Evolutionary conservation across 2,797 vertebrate species (phyloP).

Genomic region (Scyliorhinus canicula): DNA sequence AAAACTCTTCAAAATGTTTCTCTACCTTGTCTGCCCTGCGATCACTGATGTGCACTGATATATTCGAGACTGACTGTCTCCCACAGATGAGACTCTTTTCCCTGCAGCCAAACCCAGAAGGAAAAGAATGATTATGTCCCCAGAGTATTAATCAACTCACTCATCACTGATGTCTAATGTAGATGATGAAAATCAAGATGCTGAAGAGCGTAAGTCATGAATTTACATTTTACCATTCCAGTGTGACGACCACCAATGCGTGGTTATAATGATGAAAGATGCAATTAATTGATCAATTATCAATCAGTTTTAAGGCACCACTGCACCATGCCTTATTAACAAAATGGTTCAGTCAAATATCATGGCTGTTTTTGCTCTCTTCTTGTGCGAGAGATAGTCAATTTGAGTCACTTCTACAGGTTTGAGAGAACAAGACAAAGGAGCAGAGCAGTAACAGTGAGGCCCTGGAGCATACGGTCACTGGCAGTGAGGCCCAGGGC

Average conservation of each 20-base stretch:
- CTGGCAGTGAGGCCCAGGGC: not conserved
- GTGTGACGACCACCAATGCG: not conserved
- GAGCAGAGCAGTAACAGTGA: not conserved
- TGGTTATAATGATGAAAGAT: not conserved
- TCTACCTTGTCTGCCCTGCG: not conserved
- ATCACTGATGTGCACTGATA: not conserved
- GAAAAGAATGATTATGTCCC: not conserved
- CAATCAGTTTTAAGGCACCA: not conserved
- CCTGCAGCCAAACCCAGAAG: not conserved
- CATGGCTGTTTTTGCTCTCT: not conserved
- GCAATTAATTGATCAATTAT: not conserved
- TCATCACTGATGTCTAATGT: not conserved
- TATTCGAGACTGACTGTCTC: not conserved
- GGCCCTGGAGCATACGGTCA: too few species aligned
- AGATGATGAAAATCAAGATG: not conserved
- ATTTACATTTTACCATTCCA: not conserved
- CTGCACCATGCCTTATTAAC: not conserved
- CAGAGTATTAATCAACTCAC: not conserved
- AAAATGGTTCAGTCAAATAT: not conserved
- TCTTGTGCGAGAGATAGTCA: not conserved
- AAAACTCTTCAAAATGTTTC: not conserved
- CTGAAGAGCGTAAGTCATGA: not conserved
- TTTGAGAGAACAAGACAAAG: not conserved
- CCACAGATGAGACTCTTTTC: not conserved
- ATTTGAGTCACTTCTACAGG: not conserved